Conservation (phyloP, 2,113 vertebrate genomes). For the Elgaria multicarinata region DNA sequence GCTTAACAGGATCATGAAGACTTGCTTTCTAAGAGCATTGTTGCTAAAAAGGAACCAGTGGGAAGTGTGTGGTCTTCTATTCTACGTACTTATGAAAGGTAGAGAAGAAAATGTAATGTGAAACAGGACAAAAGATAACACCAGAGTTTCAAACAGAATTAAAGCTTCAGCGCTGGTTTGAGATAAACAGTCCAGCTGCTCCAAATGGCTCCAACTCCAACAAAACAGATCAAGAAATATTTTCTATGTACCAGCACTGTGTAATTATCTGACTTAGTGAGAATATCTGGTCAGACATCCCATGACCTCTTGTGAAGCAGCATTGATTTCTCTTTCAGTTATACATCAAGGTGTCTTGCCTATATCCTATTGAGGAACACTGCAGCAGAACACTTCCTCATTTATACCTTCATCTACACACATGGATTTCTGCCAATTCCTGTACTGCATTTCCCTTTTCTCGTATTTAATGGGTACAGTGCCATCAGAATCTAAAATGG, state of each 20-base stretch:
- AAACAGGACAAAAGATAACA: constrained; percentile 1
- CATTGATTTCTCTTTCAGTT: neutral
- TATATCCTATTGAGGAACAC: neutral
- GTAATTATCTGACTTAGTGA: neutral
- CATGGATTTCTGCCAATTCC: neutral
- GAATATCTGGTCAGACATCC: neutral
- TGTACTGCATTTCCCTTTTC: neutral
- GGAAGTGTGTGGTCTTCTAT: neutral
- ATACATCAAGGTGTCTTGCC: neutral
- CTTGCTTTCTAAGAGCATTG: neutral
- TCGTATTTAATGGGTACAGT: neutral
- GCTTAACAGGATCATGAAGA: constrained; percentile 5
- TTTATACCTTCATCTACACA: neutral
- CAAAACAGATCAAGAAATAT: neutral
- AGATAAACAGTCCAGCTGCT: neutral
- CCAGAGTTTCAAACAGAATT: neutral
- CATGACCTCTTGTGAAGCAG: neutral
- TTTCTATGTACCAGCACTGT: neutral
- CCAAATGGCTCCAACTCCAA: neutral
- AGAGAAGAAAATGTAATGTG: neutral
- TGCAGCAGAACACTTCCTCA: neutral
- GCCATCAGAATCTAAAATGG: neutral
- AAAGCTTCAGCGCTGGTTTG: neutral
- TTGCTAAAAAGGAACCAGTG: neutral
- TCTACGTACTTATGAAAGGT: neutral